Conservation (phyloP, 1,140 invertebrate species). For the Cotesia chilonis region DNA sequence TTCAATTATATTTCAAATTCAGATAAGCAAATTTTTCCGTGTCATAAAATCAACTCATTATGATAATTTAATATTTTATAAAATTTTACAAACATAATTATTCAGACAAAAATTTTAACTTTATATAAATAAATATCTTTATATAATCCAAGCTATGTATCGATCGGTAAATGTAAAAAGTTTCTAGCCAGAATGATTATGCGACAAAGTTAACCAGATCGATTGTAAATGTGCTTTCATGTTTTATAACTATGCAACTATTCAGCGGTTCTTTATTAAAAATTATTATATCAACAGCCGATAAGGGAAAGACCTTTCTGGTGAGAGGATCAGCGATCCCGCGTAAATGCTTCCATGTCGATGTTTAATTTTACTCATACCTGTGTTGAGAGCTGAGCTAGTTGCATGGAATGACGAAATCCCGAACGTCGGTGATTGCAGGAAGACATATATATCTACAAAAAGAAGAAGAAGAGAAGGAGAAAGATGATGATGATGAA, state of each 20-base stretch:
- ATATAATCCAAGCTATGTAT: slow-evolving; percentile 16
- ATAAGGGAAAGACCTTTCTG: slow-evolving; percentile 41
- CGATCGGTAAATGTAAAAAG: slow-evolving; percentile 41
- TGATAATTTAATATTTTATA: no score
- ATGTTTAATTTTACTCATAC: slow-evolving; percentile 26
- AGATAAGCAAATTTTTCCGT: no score
- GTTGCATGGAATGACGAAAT: slow-evolving; percentile 42
- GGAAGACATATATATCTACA: no score
- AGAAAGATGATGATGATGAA: not conserved
- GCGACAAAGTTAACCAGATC: slow-evolving; percentile 9
- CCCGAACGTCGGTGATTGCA: not conserved
- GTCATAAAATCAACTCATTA: no score
- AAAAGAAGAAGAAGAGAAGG: no score
- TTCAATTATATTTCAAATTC: no score
- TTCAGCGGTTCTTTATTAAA: not conserved
- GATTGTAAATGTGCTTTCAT: slow-evolving; percentile 23
- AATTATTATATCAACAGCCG: slow-evolving; percentile 43
- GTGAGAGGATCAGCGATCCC: slow-evolving; percentile 1
- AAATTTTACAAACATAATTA: no score
- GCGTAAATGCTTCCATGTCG: slow-evolving; percentile 17
- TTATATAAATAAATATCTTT: not conserved
- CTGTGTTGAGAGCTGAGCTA: not conserved
- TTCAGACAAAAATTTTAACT: slow-evolving; percentile 8
- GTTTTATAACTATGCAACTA: slow-evolving; percentile 9
- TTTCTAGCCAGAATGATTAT: slow-evolving; percentile 7